Evolutionary conservation across 2,113 vertebrate genomes (phyloP), one percentile per base, ranked within the genome.

Genomic region (Phyllopteryx taeniolatus): DNA sequence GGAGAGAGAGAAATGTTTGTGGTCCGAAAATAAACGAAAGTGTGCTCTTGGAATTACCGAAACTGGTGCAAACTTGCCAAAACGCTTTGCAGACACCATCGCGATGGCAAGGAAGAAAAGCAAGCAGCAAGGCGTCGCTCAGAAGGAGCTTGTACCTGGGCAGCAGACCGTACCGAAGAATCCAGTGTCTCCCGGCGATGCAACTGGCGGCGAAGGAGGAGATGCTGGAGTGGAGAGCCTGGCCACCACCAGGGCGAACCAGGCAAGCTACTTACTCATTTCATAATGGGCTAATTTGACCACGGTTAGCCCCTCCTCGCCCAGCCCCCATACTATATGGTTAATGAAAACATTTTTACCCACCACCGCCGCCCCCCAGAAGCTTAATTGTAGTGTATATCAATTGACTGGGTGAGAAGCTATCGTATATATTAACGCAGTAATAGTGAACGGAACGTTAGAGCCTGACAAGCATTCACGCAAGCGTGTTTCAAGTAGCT

Each of bases 51-150:
- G 42, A 78, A 84, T 71, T 42, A 53, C 59, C 68, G 67, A 88
- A 91, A 92, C 86, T 89, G 88, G 83, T 89, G 87, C 87, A 87
- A 91, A 91, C 86, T 88, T 84, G 85, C 79, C 73, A 87, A 89
- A 88, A 88, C 88, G 83, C 69, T n/a, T 76, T 51, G 60, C 61
- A 67, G 79, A 84, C 79, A 72, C 57, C 69, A 73, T 73, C 79
- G 90, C 74, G 3, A 96, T 96, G 95, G 94, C 95, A 78, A 94
- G 95, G 91, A 95, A 95, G 92, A 94, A 95, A 91, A 95, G 93
- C 83, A 96, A 95, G 84, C 94, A 91, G 83, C 91, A 90, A 80
- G 91, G 90, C 75, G 90, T 88, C 70, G 89, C 81, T 53, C 87
- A 91, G 83, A 93, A 94, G 88, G 92, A 92, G 89, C 81, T 90